These are phyloP conservation scores for Ophioninae sp. DNA, from an alignment of 2,888 invertebrate species.

Conservation along the genomic window DNA sequence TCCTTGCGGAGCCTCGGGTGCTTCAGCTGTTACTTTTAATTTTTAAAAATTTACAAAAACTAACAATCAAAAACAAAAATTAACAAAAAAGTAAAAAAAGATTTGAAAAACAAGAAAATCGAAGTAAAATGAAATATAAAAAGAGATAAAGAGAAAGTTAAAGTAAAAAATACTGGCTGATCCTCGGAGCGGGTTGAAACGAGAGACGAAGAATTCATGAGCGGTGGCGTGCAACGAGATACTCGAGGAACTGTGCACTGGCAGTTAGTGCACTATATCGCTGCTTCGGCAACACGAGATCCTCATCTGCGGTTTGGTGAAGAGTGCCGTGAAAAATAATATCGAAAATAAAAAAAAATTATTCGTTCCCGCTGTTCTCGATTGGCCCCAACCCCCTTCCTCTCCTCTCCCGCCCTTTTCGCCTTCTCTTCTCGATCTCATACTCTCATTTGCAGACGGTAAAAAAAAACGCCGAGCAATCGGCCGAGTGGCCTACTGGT, in stretches of 20 bases:
- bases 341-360: constrained; percentile 15
- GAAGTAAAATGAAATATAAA: not conserved
- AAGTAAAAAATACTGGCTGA: constrained; percentile 10
- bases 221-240: constrained; percentile 25
- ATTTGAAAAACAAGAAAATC: not conserved
- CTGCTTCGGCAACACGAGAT: constrained; percentile 44
- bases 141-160: not conserved
- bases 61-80: not conserved
- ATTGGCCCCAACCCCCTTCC: constrained; percentile 6
- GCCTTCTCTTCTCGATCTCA: not conserved
- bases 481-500: not conserved
- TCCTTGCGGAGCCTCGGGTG: constrained; percentile 21
- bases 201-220: constrained; percentile 48
- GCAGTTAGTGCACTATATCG: constrained; percentile 22
- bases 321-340: constrained; percentile 23
- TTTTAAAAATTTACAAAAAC: not conserved
- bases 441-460: not conserved
- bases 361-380: constrained; percentile 16
- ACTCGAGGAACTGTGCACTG: not conserved
- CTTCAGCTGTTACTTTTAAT: constrained; percentile 11
- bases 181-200: constrained; percentile 48
- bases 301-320: constrained; percentile 41
- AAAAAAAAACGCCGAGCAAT: not conserved
- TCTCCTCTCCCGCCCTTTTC: not conserved
- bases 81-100: not conserved